These are phyloP conservation scores for Siniperca undulata DNA, from an alignment of 2,797 vertebrate species.

Conservation along the genomic window DNA sequence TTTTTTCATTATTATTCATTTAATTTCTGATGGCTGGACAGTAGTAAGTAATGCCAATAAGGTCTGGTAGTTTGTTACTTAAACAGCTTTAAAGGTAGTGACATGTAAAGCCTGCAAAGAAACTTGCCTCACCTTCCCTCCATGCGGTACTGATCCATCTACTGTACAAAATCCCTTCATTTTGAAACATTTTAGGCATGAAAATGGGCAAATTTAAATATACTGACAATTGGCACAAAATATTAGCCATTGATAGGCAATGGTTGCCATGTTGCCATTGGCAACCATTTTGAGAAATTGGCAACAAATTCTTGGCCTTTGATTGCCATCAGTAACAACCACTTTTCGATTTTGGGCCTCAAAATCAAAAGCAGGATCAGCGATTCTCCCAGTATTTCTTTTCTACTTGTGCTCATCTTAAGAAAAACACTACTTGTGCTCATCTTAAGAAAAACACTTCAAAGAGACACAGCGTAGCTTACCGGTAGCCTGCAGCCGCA, in stretches of 20 bases:
- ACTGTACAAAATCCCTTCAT: neutral
- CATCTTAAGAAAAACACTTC: no score
- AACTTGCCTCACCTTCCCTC: neutral
- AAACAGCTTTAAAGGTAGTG: neutral
- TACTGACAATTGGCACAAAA: neutral
- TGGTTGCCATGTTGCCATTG: no score
- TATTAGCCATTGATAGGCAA: neutral
- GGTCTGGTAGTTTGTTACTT: conserved; percentile 4
- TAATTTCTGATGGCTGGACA: neutral
- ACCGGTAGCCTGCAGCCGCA: no score
- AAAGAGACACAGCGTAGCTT: no score
- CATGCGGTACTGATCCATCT: neutral
- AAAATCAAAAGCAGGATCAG: no score
- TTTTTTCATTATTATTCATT: neutral
- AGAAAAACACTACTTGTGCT: no score
- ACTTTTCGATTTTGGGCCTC: no score
- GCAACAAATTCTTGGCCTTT: no score
- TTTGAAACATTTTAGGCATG: neutral
- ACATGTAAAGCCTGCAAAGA: neutral
- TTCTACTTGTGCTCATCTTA: no score
- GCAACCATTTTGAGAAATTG: no score
- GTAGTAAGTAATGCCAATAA: neutral
- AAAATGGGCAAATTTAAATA: neutral
- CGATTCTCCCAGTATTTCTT: no score
- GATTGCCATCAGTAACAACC: no score